Percentiles rank a stretch among this genome's conserved stretches.
phyloP scores from a whole-genome alignment of 2,888 invertebrate species.

The Tachina fera region DNA sequence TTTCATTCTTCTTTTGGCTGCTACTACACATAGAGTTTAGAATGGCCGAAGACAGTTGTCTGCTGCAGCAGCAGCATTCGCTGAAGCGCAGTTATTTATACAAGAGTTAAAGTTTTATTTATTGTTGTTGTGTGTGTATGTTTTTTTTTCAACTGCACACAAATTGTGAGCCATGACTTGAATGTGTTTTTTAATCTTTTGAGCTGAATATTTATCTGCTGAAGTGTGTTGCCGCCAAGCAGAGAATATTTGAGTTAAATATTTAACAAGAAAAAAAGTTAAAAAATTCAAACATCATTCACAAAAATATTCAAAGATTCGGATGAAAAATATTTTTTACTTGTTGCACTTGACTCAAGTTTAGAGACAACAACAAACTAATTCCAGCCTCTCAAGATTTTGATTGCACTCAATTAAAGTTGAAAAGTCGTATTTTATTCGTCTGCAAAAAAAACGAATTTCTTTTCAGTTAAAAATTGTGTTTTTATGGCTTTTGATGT shows the following conservation, averaged over 20 bases:
- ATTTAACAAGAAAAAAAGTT: neutral
- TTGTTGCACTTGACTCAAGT: conserved; percentile 59
- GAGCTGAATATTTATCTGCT: conserved; percentile 29
- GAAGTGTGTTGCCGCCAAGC: conserved; percentile 18
- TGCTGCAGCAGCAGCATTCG: conserved; percentile 21
- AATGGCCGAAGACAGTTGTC: neutral
- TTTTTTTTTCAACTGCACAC: neutral
- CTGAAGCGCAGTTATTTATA: conserved; percentile 28
- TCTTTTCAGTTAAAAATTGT: conserved; percentile 47
- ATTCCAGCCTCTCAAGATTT: conserved; percentile 38
- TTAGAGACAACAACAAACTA: neutral
- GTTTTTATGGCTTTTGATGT: conserved; percentile 44
- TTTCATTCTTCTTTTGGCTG: conserved; percentile 35
- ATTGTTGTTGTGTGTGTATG: neutral
- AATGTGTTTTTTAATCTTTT: conserved; percentile 22
- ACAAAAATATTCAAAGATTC: conserved; percentile 44
- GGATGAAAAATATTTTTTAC: neutral
- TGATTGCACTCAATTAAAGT: conserved; percentile 72
- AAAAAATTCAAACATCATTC: conserved; percentile 47
- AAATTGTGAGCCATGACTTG: conserved; percentile 31
- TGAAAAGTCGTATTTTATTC: conserved; percentile 68
- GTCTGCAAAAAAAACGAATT: conserved; percentile 51
- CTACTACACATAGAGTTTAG: neutral
- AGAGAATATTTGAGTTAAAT: conserved; percentile 24
- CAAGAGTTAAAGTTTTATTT: conserved; percentile 8